Base-by-base conservation (phyloP, 2,888 invertebrate genomes). In the Thymelicus sylvestris region DNA sequence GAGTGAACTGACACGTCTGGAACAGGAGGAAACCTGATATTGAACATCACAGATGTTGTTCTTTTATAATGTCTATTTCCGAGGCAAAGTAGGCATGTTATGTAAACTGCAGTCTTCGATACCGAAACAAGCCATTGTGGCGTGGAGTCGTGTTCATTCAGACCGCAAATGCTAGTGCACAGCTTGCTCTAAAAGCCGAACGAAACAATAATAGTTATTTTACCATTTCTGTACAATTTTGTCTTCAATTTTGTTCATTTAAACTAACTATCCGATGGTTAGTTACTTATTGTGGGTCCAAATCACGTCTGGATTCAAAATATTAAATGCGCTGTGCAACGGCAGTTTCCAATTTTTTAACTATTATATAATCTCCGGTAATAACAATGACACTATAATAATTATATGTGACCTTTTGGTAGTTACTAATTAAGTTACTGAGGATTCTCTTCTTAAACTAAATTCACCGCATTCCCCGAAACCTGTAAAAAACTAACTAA, bases 41-140 rank as follows among this genome's bases (percentile, higher is more conserved):
- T 50, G 13, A 67, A 67, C 13, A 48, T 38, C 19, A 39, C 62
- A 55, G 57, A 57, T 63, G 63, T 68, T 68, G 57, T 68, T 63
- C 68, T 63, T 68, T 63, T 47, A 47, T 44, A 61, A 48, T 12
- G 67, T 63, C 68, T 68, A 47, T 68, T 69, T 69, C 57, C 19
- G 44, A 64, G 57, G 57, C 68, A 64, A 57, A 64, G 47, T 69
- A 55, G 55, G 24, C 19, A 41, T 69, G 69, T 69, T 64, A 69
- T 69, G 64, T 69, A 64, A 69, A 69, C 64, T 64, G 48, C 64
- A 64, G 55, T 64, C 59, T 44, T 69, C 59, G 19, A 57, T 59
- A 59, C 57, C 10, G 59, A 69, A 69, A 69, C 69, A 69, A 69
- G n/a, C 64, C 59, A 19, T n/a, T 59, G 64, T 59, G 64, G 69